Conservation (phyloP, 2,888 invertebrate genomes). For the Cephus pulcher region DNA sequence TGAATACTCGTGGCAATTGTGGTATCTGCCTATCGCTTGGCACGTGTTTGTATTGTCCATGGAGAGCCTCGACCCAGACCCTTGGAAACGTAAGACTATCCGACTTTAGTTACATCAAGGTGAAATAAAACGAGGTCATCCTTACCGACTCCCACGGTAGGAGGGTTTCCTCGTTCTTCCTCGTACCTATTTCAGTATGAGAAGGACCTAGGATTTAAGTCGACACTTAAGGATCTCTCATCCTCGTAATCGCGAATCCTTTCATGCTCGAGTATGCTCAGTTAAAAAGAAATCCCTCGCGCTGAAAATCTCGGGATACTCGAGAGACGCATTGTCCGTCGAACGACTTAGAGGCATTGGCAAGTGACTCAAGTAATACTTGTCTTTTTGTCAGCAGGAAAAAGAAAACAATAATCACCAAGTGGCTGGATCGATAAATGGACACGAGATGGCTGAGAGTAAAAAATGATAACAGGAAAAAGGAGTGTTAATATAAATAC, state of each 20-base stretch:
- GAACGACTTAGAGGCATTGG: background rate
- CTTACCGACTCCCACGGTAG: background rate
- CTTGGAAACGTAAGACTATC: slow-evolving; percentile 17
- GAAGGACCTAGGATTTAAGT: background rate
- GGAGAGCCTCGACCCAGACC: background rate
- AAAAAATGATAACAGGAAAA: background rate
- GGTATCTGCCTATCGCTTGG: background rate
- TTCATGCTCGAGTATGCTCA: background rate
- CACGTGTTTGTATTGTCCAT: background rate
- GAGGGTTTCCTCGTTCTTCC: background rate
- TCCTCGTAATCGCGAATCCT: background rate
- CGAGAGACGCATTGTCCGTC: background rate
- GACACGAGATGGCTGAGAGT: background rate
- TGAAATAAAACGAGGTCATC: background rate
- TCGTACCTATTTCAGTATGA: background rate
- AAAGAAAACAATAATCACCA: background rate
- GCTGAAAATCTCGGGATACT: background rate
- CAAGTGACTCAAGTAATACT: background rate
- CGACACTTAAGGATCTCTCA: background rate
- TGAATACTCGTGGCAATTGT: background rate
- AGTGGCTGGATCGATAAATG: background rate
- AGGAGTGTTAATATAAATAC: background rate
- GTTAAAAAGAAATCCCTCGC: background rate
- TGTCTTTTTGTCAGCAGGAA: background rate
- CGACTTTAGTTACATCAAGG: slow-evolving; percentile 14